Evolutionary conservation across 2,888 invertebrate genomes (phyloP), one percentile per base, ranked within the genome.

Genomic region (Xestobium rufovillosum): DNA sequence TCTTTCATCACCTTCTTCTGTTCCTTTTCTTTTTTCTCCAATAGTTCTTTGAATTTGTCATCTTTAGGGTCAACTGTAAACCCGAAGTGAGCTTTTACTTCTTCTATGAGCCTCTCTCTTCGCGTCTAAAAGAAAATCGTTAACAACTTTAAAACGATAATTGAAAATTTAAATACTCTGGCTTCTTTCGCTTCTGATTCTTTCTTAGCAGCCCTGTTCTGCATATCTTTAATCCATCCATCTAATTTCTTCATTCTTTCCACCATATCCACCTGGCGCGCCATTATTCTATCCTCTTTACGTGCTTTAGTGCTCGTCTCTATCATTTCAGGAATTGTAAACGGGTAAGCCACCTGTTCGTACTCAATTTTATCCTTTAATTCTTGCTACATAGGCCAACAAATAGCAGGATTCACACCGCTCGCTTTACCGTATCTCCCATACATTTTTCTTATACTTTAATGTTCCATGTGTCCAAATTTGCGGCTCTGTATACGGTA

Each of bases 11-110:
- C 70, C 52, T 88, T 90, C 65, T 78, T 85, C 51, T 87, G 85
- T 61, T 89, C 89, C 42, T 82, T 83, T 57, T 91, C 90, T 49
- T 87, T 83, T 60, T 84, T 76, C 23, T 74, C 80, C 15, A 94
- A 57, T 74, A 90, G 75, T 57, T 86, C 83, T 55, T 88, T 81
- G 66, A 94, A 92, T 38, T 78, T 73, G 15, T 86, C 87, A 57
- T 90, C 92, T 3, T 74, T 73, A 0, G 83, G 78, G 62, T 89
- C 86, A 16, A 94, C 73, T 43, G 78, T 83, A 57, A 83, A 91
- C 1, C 92, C 92, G 60, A 94, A 88, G 61, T 90, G 84, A 47
- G 84, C 71, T 42, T 86, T 72, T 0, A 94, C 86, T 66, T 94
- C 90, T 57, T 88, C 86, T n/a, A 94, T 75, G 3, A 89, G 59